phyloP scores from a whole-genome alignment of 2,888 invertebrate genomes.

The Magallana nippona region DNA sequence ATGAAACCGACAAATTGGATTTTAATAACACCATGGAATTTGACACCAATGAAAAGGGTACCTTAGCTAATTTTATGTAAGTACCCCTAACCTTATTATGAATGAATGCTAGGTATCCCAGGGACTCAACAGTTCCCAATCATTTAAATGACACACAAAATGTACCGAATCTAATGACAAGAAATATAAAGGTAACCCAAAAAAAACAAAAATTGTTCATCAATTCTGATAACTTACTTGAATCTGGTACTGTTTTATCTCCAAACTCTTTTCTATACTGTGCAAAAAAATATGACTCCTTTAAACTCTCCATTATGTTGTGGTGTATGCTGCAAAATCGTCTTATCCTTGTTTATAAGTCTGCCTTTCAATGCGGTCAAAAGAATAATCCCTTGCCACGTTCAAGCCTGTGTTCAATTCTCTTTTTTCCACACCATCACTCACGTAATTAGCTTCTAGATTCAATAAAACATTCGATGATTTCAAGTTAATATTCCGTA shows the following conservation, averaged over 20 bases:
- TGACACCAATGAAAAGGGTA: neutral
- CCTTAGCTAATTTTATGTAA: neutral
- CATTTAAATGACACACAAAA: conserved; percentile 2
- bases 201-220: neutral
- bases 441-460: conserved; percentile 16
- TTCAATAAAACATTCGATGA: conserved; percentile 28
- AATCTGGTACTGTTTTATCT: neutral
- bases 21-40: conserved; percentile 27
- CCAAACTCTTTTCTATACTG: conserved; percentile 28
- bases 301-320: conserved; percentile 22
- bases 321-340: neutral
- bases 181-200: neutral
- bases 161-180: neutral
- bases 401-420: conserved; percentile 23
- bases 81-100: neutral
- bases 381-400: conserved; percentile 5
- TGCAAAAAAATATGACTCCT: conserved; percentile 15
- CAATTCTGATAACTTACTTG: conserved; percentile 18
- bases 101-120: neutral
- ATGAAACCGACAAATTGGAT: conserved; percentile 11
- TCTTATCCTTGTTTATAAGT: conserved; percentile 18
- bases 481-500: conserved; percentile 28
- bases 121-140: neutral
- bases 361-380: conserved; percentile 11
- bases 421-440: conserved; percentile 24